Conservation (phyloP, 2,113 vertebrate species). For the Ibidorhyncha struthersii region DNA sequence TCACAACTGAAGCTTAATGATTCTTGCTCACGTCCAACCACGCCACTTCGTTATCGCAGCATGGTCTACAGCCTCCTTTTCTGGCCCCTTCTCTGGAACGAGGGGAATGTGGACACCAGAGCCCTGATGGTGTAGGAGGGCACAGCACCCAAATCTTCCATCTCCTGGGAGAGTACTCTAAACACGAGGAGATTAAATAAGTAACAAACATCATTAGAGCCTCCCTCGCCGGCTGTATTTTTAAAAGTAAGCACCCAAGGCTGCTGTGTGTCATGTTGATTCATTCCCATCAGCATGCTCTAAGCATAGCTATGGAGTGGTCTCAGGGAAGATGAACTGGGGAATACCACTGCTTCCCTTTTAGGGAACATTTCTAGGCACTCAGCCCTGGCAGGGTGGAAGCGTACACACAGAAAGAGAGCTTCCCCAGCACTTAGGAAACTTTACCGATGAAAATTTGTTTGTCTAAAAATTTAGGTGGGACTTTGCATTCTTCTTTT, state of each 20-base stretch:
- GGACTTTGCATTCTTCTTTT: neutral
- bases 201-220: neutral
- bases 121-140: neutral
- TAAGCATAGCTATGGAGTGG: neutral
- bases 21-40: neutral
- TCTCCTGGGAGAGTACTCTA: neutral
- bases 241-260: neutral
- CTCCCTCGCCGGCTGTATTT: neutral
- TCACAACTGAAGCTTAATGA: conserved; percentile 16
- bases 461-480: neutral
- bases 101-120: conserved; percentile 1
- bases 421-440: neutral
- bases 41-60: neutral
- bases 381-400: neutral
- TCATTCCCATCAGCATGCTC: neutral
- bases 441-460: neutral
- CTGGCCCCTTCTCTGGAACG: neutral
- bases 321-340: neutral
- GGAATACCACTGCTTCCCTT: neutral
- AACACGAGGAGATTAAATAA: neutral
- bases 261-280: conserved; percentile 13
- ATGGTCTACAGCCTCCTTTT: neutral
- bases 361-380: neutral
- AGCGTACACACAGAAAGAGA: neutral
- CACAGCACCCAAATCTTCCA: neutral